Conservation (phyloP, 2,113 vertebrate genomes). For the Neomonachus schauinslandi region DNA sequence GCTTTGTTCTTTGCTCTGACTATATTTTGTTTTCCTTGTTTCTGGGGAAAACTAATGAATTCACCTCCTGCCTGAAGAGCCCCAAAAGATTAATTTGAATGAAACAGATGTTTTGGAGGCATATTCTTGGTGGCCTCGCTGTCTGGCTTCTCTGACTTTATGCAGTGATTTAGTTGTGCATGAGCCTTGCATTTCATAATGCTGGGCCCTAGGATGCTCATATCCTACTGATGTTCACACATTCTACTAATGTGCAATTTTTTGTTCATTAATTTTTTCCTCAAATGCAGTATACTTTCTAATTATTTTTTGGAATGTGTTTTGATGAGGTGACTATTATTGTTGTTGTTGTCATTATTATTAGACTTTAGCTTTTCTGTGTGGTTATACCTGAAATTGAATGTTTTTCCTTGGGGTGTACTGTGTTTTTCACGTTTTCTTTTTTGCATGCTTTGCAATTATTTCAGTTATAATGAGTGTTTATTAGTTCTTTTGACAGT, state of each 20-base stretch:
- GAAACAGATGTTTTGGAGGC: background rate
- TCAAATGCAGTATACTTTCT: background rate
- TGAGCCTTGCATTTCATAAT: background rate
- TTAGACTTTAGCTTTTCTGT: conserved; percentile 6
- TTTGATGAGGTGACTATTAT: background rate
- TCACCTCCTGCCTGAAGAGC: background rate
- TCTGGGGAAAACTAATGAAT: conserved; percentile 4
- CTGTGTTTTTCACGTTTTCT: conserved; percentile 36
- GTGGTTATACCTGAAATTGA: conserved; percentile 27
- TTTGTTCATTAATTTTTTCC: conserved; percentile 11
- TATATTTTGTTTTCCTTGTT: conserved; percentile 50
- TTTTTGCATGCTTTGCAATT: conserved; percentile 28
- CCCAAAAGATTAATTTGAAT: background rate
- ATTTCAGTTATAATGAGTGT: conserved; percentile 36
- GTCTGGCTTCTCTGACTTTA: background rate
- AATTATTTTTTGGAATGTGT: background rate
- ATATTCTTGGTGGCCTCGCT: background rate
- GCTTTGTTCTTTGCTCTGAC: conserved; percentile 34
- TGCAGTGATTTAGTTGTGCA: background rate
- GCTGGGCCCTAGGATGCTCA: background rate
- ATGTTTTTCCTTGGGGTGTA: background rate
- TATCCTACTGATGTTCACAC: background rate
- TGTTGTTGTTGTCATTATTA: background rate
- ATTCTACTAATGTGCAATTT: background rate
- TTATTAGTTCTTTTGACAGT: conserved; percentile 46